Conservation (phyloP, 2,113 vertebrate species). For the Perca schrenkii region DNA sequence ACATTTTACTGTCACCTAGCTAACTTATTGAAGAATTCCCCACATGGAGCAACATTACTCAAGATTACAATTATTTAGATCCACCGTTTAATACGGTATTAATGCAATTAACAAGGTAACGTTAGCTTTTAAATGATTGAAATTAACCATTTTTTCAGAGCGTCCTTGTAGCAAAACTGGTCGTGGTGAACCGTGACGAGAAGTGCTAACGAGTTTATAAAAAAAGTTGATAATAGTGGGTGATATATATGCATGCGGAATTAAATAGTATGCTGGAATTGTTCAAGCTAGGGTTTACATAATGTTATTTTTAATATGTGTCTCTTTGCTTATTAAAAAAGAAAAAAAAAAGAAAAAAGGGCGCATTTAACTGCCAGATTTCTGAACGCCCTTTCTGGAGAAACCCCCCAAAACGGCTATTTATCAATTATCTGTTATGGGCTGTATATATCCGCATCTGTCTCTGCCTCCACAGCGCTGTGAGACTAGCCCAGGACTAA, state of each 20-base stretch:
- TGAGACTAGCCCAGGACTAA: background rate
- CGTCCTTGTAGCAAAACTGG: background rate
- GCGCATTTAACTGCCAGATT: too few species aligned
- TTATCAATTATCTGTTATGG: background rate
- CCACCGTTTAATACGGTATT: background rate
- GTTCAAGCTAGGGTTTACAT: background rate
- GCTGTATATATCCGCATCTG: background rate
- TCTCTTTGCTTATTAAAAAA: background rate
- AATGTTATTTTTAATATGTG: background rate
- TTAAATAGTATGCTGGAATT: background rate
- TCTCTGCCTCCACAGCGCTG: background rate
- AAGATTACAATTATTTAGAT: fast-evolving
- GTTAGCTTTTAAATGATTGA: background rate
- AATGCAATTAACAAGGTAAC: fast-evolving
- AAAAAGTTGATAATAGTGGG: too few species aligned
- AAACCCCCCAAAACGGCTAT: too few species aligned
- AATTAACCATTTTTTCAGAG: background rate
- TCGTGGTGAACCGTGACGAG: background rate
- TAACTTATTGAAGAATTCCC: fast-evolving
- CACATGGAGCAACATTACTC: fast-evolving
- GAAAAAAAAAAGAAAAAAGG: fast-evolving
- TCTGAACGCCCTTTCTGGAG: too few species aligned
- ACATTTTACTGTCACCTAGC: background rate
- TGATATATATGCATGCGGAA: too few species aligned
- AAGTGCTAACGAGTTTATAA: background rate